phyloP scores from a whole-genome alignment of 1,140 invertebrate genomes.

The Conus betulinus region DNA sequence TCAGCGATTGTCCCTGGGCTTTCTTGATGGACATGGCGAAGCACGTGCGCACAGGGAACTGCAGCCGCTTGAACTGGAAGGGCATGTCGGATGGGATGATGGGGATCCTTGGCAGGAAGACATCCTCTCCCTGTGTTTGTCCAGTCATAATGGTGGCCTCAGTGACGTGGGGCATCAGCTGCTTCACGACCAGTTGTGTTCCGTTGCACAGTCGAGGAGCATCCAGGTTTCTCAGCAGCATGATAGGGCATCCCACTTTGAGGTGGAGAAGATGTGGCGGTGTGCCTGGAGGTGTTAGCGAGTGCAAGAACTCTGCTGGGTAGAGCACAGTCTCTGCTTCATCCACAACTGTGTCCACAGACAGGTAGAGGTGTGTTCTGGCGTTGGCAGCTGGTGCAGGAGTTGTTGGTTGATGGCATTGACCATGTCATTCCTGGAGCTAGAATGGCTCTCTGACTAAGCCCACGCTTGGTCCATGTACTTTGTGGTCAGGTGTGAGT shows the following conservation, averaged over 20 bases:
- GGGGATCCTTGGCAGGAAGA: slow-evolving; percentile 45
- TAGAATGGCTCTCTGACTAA: slow-evolving; percentile 4
- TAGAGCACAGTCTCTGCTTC: slow-evolving; percentile 48
- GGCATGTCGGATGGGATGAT: slow-evolving; percentile 30
- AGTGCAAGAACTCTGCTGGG: slow-evolving; percentile 72
- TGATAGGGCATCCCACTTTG: slow-evolving; percentile 70
- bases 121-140: slow-evolving; percentile 24
- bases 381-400: too few relatives aligned
- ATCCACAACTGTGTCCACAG: slow-evolving; percentile 52
- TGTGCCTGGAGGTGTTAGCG: slow-evolving; percentile 64
- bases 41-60: slow-evolving; percentile 77
- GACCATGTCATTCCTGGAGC: background rate
- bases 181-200: slow-evolving; percentile 66
- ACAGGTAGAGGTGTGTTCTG: background rate
- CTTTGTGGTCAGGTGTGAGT: background rate
- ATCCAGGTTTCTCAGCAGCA: slow-evolving; percentile 74
- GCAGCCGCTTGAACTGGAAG: slow-evolving; percentile 75
- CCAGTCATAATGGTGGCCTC: slow-evolving; percentile 47
- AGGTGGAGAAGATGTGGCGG: slow-evolving; percentile 73
- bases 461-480: background rate
- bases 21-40: slow-evolving; percentile 80
- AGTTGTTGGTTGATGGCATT: background rate
- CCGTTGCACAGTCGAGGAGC: slow-evolving; percentile 70
- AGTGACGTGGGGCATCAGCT: slow-evolving; percentile 49
- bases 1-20: slow-evolving; percentile 77